These are phyloP conservation scores for Cheilosia grossa DNA, from an alignment of 2,888 invertebrate genomes.

Conservation along the genomic window DNA sequence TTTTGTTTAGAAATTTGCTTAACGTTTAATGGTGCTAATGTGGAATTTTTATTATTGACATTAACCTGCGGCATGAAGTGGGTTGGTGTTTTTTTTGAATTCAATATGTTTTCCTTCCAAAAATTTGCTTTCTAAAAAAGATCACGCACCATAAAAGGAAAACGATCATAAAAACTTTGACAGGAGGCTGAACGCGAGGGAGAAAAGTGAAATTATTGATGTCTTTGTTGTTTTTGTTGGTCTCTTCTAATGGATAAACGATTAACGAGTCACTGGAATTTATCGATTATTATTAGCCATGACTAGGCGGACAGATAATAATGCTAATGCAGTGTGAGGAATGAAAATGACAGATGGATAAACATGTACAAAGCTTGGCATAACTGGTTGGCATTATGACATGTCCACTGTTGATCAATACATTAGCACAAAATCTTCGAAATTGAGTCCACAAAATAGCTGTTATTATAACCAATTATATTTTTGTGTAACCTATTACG, in stretches of 20 bases:
- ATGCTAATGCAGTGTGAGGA: slow-evolving; percentile 7
- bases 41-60: slow-evolving; percentile 43
- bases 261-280: slow-evolving; percentile 34
- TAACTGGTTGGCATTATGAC: background rate
- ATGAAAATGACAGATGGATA: slow-evolving; percentile 7
- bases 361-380: background rate
- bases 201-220: slow-evolving; percentile 24
- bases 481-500: no score
- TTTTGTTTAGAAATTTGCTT: slow-evolving; percentile 33
- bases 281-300: slow-evolving; percentile 3
- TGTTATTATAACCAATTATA: no score
- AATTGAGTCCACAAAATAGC: no score
- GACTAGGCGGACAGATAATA: slow-evolving; percentile 6
- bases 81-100: background rate
- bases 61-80: slow-evolving; percentile 26
- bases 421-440: no score
- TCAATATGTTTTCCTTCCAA: slow-evolving; percentile 12
- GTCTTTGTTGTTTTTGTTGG: slow-evolving; percentile 13
- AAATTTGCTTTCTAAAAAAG: slow-evolving; percentile 49
- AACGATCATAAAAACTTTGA: background rate
- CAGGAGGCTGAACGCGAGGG: background rate
- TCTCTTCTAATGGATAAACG: slow-evolving; percentile 32
- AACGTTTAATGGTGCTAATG: slow-evolving; percentile 43
- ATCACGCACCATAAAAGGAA: slow-evolving; percentile 20
- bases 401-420: no score